A percentile compares a stretch with the other conserved stretches of the same genome.
Conservation (phyloP, 30 jellyfish, hydroid and myxozoan genomes). For the Aurelia coerulea region DNA sequence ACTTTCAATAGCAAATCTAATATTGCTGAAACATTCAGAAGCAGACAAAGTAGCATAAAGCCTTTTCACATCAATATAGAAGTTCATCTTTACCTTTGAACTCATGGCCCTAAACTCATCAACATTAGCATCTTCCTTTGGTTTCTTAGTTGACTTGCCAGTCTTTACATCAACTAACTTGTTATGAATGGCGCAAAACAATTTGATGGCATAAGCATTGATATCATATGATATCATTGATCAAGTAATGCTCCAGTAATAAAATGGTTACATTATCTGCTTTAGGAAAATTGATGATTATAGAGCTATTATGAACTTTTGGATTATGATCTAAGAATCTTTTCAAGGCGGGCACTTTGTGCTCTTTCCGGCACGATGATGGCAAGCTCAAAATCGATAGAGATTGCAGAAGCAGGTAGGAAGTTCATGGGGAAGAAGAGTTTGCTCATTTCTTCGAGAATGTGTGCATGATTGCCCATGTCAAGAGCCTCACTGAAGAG, state of each 20-base stretch:
- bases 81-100: no score
- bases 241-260: conserved; percentile 25
- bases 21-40: no score
- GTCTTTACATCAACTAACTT: conserved; percentile 22
- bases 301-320: no score
- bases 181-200: conserved; percentile 16
- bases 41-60: no score
- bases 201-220: background rate
- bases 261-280: background rate
- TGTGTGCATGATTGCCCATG: conserved; percentile 33
- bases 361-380: background rate
- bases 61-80: no score
- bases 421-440: conserved; percentile 17
- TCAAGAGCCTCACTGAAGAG: background rate
- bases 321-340: no score
- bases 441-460: background rate
- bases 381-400: background rate
- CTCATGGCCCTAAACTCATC: no score
- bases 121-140: conserved; percentile 28
- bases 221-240: conserved; percentile 11
- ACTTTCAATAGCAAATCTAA: conserved; percentile 4
- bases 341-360: background rate
- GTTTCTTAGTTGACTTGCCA: conserved; percentile 21
- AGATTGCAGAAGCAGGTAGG: conserved; percentile 7
- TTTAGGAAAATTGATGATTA: no score